Evolutionary conservation across 2,797 vertebrate genomes (phyloP).

Genomic region (Scomberomorus guttatus): DNA sequence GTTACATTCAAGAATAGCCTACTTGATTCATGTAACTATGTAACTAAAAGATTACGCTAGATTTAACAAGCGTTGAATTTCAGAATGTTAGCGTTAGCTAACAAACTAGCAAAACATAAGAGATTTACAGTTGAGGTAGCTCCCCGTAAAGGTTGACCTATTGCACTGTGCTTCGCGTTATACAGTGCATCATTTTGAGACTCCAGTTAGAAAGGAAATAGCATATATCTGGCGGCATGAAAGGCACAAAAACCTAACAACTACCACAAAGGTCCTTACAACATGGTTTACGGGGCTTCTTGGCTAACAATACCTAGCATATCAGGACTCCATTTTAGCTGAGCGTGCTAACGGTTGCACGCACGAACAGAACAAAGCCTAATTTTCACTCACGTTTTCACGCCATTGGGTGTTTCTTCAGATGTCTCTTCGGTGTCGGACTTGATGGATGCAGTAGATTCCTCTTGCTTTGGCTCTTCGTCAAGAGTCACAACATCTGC

Average conservation of each 20-base stretch:
- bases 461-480: constrained; percentile 64
- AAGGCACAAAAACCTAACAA: not conserved
- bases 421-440: constrained; percentile 65
- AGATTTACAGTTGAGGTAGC: not conserved
- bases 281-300: not conserved
- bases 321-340: constrained; percentile 78
- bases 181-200: rapidly evolving
- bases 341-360: constrained; percentile 44
- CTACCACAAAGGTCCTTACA: rapidly evolving
- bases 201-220: rapidly evolving
- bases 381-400: constrained; percentile 81
- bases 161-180: not conserved
- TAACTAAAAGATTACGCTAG: rapidly evolving
- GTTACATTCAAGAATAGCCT: not conserved
- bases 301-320: constrained; percentile 62
- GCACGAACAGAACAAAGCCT: not conserved
- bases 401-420: constrained; percentile 83
- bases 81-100: not conserved
- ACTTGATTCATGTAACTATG: rapidly evolving
- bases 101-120: not conserved
- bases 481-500: constrained; percentile 69
- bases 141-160: not conserved
- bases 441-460: constrained; percentile 42
- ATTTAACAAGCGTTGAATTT: rapidly evolving
- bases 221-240: rapidly evolving